A percentile compares a stretch with the other conserved stretches of the same genome.
phyloP scores from a whole-genome alignment of 2,888 invertebrate genomes.

The Tenthredo mesomela region DNA sequence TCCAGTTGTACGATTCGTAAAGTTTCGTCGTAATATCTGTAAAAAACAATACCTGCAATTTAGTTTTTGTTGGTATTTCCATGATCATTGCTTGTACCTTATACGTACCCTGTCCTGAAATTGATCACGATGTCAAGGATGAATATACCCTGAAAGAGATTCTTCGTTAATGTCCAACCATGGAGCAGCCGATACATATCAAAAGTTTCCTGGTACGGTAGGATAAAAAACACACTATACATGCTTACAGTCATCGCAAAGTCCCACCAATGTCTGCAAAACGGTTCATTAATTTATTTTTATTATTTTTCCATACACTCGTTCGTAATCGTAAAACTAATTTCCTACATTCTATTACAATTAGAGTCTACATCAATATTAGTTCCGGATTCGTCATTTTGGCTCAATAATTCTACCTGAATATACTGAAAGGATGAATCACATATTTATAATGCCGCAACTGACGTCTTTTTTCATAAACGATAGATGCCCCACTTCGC shows the following conservation, averaged over 20 bases:
- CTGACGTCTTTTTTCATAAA: conserved; percentile 70
- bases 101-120: conserved; percentile 72
- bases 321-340: background rate
- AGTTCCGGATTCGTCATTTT: background rate
- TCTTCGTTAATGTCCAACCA: conserved; percentile 67
- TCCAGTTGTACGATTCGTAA: conserved; percentile 67
- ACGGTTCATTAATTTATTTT: background rate
- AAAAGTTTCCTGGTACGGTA: conserved; percentile 73
- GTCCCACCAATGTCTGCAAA: conserved; percentile 67
- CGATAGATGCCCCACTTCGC: conserved; percentile 70
- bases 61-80: conserved; percentile 52
- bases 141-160: conserved; percentile 67
- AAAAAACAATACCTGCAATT: conserved; percentile 1
- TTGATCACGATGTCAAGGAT: conserved; percentile 72
- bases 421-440: conserved; percentile 74
- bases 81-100: conserved; percentile 54
- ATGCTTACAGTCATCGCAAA: conserved; percentile 70
- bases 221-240: conserved; percentile 64
- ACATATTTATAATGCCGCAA: conserved; percentile 63
- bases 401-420: conserved; percentile 65
- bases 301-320: background rate
- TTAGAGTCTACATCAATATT: background rate
- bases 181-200: conserved; percentile 57
- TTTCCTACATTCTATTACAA: background rate
- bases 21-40: conserved; percentile 69